A percentile compares a stretch with the other conserved stretches of the same genome.
phyloP scores from a whole-genome alignment of 2,797 vertebrate species.

The Neosilurus mollespiculum region DNA sequence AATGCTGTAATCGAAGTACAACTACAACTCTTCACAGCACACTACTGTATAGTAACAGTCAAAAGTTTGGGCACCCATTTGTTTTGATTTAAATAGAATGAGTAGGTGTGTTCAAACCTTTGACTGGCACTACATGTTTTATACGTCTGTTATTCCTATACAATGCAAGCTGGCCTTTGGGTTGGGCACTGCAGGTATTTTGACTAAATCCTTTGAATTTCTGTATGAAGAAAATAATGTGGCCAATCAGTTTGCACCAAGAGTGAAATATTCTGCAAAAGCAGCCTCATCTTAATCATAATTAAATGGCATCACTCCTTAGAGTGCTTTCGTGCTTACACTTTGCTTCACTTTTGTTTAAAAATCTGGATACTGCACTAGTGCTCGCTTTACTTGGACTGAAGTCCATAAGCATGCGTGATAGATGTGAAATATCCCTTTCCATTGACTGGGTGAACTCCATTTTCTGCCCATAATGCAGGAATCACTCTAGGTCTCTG shows the following conservation, averaged over 20 bases:
- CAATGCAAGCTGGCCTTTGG: background rate
- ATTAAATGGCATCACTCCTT: background rate
- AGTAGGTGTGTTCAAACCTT: too few relatives aligned
- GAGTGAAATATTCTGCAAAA: background rate
- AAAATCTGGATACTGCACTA: constrained; percentile 20
- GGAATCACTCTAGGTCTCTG: constrained; percentile 81
- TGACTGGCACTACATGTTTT: background rate
- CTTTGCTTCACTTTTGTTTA: background rate
- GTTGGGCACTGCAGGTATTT: background rate
- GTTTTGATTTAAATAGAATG: too few relatives aligned
- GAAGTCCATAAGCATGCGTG: constrained; percentile 75
- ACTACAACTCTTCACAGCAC: too few relatives aligned
- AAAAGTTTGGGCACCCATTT: too few relatives aligned
- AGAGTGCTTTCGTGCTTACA: background rate
- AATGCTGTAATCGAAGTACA: too few relatives aligned
- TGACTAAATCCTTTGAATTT: background rate
- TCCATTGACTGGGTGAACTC: constrained; percentile 86
- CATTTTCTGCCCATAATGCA: constrained; percentile 85
- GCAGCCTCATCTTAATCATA: background rate
- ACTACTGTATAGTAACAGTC: too few relatives aligned
- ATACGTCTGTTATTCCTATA: background rate
- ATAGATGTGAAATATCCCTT: constrained; percentile 85
- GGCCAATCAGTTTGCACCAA: background rate
- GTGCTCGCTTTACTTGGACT: constrained; percentile 74
- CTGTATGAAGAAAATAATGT: background rate